Percentiles rank a stretch among this genome's conserved stretches.
These are phyloP conservation scores for Lepidocolaptes lacrymiger DNA, from an alignment of 2,797 vertebrate species.

Conservation along the genomic window DNA sequence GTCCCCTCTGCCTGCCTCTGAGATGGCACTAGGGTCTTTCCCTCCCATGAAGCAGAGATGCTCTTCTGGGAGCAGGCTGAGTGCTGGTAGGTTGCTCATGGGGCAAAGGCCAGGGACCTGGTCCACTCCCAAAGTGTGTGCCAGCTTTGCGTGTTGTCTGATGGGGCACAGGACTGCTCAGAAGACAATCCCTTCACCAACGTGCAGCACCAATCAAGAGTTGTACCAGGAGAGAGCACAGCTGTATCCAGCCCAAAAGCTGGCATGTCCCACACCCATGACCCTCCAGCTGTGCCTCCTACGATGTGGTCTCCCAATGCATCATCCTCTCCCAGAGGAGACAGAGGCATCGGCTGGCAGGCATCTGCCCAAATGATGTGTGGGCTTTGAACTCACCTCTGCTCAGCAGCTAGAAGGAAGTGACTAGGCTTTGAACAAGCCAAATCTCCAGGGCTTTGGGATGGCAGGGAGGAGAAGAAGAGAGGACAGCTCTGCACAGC, in stretches of 20 bases:
- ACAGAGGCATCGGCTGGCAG: rapidly evolving
- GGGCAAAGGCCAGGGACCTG: not conserved
- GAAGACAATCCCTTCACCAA: not conserved
- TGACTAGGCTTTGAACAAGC: not conserved
- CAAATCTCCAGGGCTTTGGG: not conserved
- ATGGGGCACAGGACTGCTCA: not conserved
- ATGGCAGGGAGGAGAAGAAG: not conserved
- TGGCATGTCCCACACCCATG: not conserved
- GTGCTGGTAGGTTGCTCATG: not conserved
- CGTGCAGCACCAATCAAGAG: not conserved
- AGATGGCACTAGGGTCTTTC: not conserved
- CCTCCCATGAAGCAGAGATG: rapidly evolving
- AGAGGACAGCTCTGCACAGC: not conserved
- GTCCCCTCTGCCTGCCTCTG: not conserved
- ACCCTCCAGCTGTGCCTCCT: not conserved
- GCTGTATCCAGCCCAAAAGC: not conserved
- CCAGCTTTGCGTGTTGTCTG: not conserved
- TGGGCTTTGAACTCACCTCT: not conserved
- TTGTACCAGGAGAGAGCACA: not conserved
- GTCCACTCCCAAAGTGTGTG: not conserved
- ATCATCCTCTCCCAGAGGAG: not conserved
- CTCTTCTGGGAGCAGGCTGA: not conserved
- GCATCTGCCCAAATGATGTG: not conserved
- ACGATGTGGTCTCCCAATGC: rapidly evolving
- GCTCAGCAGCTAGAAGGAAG: not conserved